A percentile compares a stretch with the other conserved stretches of the same genome.
These are phyloP conservation scores for Cyclura pinguis DNA, from an alignment of 2,797 vertebrate species.

Conservation along the genomic window DNA sequence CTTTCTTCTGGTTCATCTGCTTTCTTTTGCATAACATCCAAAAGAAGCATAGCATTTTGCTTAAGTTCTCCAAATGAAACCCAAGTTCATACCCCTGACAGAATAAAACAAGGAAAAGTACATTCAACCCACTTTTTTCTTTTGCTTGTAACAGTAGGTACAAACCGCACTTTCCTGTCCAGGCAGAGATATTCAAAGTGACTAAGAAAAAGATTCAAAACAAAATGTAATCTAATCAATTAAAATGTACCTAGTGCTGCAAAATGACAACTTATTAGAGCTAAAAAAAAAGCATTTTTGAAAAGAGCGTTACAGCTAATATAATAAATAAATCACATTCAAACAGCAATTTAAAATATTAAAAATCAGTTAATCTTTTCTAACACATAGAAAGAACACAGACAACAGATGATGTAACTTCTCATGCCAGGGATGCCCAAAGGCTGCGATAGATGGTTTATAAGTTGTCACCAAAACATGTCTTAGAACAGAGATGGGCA, in stretches of 20 bases:
- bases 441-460: no score
- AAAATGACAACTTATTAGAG: not conserved
- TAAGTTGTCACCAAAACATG: no score
- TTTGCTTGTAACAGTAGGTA: not conserved
- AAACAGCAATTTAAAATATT: no score
- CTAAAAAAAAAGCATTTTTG: not conserved
- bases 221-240: not conserved
- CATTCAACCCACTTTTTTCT: not conserved
- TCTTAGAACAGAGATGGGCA: no score
- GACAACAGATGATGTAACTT: no score
- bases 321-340: no score
- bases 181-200: not conserved
- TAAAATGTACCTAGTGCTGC: not conserved
- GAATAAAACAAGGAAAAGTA: not conserved
- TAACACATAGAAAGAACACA: no score
- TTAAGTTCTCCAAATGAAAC: not conserved
- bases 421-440: no score
- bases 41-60: not conserved
- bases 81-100: not conserved
- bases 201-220: not conserved
- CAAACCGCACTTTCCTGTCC: not conserved
- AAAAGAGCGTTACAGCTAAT: not conserved
- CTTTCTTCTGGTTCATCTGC: not conserved
- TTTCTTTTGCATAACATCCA: not conserved
- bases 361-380: no score